Percentiles rank a stretch among this genome's conserved stretches.
Evolutionary conservation across 2,113 vertebrate species (phyloP).

Genomic region (Cariama cristata): DNA sequence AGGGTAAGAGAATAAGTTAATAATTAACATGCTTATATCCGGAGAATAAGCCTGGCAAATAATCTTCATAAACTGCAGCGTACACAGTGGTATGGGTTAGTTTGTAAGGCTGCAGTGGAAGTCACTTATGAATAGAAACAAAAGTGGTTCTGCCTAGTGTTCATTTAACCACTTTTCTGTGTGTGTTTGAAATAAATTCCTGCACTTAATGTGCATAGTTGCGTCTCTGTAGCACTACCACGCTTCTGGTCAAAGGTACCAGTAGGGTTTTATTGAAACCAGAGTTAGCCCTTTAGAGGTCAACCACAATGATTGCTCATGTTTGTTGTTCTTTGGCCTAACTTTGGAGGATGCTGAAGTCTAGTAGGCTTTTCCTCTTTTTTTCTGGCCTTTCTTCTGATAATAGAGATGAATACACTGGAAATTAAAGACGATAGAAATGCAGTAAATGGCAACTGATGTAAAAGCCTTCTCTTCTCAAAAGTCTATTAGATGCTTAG

Average conservation of each 20-base stretch:
- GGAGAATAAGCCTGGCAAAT: conserved; percentile 1
- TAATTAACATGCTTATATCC: conserved; percentile 43
- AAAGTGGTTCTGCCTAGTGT: background rate
- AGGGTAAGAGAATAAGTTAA: conserved; percentile 46
- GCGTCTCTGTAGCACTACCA: background rate
- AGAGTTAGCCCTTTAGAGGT: conserved; percentile 2
- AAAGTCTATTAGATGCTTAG: background rate
- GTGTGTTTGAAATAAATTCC: background rate
- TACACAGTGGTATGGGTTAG: background rate
- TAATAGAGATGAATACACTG: background rate
- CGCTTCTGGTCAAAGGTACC: background rate
- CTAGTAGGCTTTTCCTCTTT: background rate
- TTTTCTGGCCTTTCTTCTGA: background rate
- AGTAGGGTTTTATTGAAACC: background rate
- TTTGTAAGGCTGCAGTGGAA: background rate
- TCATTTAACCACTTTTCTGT: background rate
- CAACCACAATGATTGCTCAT: background rate
- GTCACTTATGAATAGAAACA: background rate
- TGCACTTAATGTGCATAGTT: background rate
- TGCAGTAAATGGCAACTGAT: background rate
- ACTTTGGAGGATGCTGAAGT: background rate
- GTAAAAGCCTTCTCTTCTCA: background rate
- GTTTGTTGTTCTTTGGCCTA: background rate
- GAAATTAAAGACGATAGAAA: background rate
- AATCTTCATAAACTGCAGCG: background rate